A percentile compares a stretch with the other conserved stretches of the same genome.
Evolutionary conservation across 2,113 vertebrate species (phyloP).

Genomic region (Galeopterus variegatus): DNA sequence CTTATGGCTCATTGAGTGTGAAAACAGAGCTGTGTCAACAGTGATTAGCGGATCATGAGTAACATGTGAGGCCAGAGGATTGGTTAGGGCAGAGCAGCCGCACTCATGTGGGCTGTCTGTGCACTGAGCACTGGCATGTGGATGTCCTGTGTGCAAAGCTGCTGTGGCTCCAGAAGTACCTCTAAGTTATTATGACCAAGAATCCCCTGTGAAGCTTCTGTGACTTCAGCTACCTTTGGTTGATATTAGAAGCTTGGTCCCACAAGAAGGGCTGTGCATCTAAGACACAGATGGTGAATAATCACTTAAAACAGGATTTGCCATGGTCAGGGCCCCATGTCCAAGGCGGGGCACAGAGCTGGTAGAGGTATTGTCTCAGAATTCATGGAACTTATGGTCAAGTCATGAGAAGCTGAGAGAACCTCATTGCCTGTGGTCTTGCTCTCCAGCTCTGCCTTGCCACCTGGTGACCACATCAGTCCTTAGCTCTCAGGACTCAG

Average conservation of each 20-base stretch:
- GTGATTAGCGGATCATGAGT: neutral
- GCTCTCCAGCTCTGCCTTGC: neutral
- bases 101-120: accelerated
- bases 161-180: neutral
- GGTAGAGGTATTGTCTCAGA: neutral
- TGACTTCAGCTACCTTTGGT: neutral
- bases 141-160: neutral
- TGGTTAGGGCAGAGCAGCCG: neutral
- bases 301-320: neutral
- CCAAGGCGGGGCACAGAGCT: neutral
- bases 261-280: neutral
- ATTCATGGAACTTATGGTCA: neutral
- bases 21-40: neutral
- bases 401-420: neutral
- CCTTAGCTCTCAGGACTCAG: neutral
- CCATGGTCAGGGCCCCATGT: neutral
- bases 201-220: neutral
- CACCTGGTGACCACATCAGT: neutral
- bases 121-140: neutral
- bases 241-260: neutral
- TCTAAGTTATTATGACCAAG: neutral
- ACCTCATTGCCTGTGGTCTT: neutral
- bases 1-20: neutral
- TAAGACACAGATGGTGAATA: neutral
- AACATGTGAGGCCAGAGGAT: neutral